Evolutionary conservation across 1,140 invertebrate genomes (phyloP).

Genomic region (Pantala flavescens): DNA sequence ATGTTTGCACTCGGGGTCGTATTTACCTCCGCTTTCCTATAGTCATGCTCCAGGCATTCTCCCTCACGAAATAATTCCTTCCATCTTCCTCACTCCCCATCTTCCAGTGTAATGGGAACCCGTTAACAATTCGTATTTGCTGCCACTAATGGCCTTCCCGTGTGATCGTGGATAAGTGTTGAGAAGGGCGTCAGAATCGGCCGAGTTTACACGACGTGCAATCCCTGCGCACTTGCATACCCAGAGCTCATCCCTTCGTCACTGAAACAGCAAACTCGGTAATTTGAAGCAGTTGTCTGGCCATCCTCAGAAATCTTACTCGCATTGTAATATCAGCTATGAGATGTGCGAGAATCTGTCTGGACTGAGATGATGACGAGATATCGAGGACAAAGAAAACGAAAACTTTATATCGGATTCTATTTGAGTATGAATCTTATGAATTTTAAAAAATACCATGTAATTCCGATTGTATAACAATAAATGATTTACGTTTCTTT

Average conservation of each 20-base stretch:
- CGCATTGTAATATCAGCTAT: too few species aligned
- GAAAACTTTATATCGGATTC: too few species aligned
- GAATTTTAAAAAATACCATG: too few species aligned
- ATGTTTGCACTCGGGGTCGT: not conserved
- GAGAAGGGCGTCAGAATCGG: not conserved
- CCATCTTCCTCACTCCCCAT: not conserved
- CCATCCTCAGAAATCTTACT: too few species aligned
- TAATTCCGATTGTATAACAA: too few species aligned
- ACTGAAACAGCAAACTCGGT: too few species aligned
- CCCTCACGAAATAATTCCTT: not conserved
- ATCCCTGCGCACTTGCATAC: not conserved
- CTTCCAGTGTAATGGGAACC: not conserved
- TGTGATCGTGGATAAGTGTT: not conserved
- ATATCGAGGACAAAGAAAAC: too few species aligned
- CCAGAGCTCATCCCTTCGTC: not conserved
- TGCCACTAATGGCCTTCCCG: not conserved
- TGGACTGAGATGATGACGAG: too few species aligned
- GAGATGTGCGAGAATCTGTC: too few species aligned
- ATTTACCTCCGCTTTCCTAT: not conserved
- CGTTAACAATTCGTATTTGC: constrained; percentile 6
- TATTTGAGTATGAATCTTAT: too few species aligned
- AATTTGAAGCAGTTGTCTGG: too few species aligned
- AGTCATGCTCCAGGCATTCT: not conserved
- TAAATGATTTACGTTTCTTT: too few species aligned
- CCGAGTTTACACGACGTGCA: not conserved